These are phyloP conservation scores for Ellobius talpinus DNA, from an alignment of 2,113 vertebrate genomes.

Conservation along the genomic window DNA sequence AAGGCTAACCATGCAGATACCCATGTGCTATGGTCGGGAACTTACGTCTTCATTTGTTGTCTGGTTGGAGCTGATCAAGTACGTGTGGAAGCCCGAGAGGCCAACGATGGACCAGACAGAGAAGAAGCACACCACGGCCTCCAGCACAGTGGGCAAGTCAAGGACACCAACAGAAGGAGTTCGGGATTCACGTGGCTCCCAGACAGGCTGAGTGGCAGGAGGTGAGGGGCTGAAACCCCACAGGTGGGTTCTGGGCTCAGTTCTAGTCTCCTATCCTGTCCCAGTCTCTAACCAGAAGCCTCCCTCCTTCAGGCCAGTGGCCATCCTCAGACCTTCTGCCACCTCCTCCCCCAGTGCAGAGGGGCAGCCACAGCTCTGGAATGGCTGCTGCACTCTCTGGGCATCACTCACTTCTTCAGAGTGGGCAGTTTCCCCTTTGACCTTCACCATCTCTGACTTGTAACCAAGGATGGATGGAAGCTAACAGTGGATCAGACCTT, in stretches of 20 bases:
- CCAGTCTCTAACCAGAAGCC: neutral
- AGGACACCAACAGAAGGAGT: slow-evolving; percentile 84
- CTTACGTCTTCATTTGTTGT: slow-evolving; percentile 99
- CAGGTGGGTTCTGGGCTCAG: neutral
- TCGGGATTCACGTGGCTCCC: no score
- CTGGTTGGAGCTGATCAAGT: slow-evolving; percentile 99
- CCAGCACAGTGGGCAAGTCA: slow-evolving; percentile 95
- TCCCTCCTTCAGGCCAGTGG: neutral
- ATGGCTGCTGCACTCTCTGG: neutral
- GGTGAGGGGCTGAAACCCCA: neutral
- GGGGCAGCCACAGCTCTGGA: neutral
- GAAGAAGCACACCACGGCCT: slow-evolving; percentile 99
- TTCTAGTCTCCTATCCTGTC: rapidly evolving
- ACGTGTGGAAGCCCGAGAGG: slow-evolving; percentile 98
- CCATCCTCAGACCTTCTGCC: rapidly evolving
- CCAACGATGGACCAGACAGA: slow-evolving; percentile 99
- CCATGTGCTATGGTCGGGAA: slow-evolving; percentile 17
- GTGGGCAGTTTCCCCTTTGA: neutral
- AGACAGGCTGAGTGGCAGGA: neutral
- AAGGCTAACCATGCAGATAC: neutral
- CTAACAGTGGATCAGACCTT: neutral
- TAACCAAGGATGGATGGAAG: no score
- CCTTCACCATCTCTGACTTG: neutral
- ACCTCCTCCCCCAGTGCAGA: rapidly evolving
- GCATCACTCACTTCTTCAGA: rapidly evolving